Base-by-base conservation (phyloP, 2,888 invertebrate species). In the Apodemia duryi region DNA sequence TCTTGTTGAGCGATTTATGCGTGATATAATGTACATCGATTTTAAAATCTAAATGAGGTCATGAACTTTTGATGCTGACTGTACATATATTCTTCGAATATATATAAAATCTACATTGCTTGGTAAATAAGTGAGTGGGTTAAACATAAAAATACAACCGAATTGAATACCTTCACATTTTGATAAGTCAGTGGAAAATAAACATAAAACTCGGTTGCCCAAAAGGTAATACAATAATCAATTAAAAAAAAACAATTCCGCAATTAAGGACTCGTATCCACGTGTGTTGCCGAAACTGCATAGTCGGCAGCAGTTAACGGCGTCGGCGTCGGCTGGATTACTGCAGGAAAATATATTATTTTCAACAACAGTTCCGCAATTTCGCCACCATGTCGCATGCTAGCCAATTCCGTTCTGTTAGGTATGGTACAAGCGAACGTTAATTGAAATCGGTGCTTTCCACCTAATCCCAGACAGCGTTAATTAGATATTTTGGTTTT, bases 401-500 rank as follows among this genome's bases (percentile, higher is more conserved):
- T 68, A 74, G 81, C 80, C 82, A 85, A 84, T 88, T 83, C 76
- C 74, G 70, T 74, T 70, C 76, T 79, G 81, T 83, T 75, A 72
- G 73, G 74, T 72, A 71, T 70, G 74, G 80, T 82, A 89, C 90
- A 91, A 87, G 88, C 80, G 74, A 71, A 69, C 77, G 82, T 83
- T 91, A 91, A 91, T 91, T 91, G 88, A 86, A 90, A 86, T 81
- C 75, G 80, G 81, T 75, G 79, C 85, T 87, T 87, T 85, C 82
- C 75, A 70, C 79, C 80, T 85, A 84, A 83, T 82, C 79, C 80
- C 79, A 68, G 66, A 65, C 65, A 63, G 60, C 61, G 63, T 68
- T 71, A 71, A 71, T 71, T 68, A 68, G 66, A 72, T 72, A 69
- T 69, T 66, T 68, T 67, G 63, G 57, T 67, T 51, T 43, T 62